Conservation (phyloP, 2,113 vertebrate genomes). For the Crotalus tigris region DNA sequence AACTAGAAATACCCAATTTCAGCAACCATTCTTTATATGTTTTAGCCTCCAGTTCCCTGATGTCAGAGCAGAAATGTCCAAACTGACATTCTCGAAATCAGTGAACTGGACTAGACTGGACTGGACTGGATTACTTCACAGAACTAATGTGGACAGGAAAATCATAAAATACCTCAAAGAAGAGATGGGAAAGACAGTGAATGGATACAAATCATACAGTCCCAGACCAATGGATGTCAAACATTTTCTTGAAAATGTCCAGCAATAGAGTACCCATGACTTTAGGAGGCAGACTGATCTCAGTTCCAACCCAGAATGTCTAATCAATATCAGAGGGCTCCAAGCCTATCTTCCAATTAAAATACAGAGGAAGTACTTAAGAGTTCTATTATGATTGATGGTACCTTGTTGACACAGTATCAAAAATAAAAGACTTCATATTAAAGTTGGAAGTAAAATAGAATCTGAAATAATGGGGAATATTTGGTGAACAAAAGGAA, state of each 20-base stretch:
- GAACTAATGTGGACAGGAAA: neutral
- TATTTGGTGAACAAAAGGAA: neutral
- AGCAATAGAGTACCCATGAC: neutral
- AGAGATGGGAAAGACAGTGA: neutral
- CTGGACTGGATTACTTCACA: neutral
- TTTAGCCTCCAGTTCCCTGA: no score
- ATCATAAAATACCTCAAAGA: neutral
- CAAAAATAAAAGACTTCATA: neutral
- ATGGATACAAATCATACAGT: neutral
- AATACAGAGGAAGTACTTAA: neutral
- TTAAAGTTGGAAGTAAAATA: neutral
- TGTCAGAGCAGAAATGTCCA: neutral
- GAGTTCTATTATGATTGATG: neutral
- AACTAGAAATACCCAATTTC: no score
- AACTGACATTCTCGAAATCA: neutral
- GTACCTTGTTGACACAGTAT: neutral
- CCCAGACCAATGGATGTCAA: neutral
- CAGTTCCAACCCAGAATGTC: neutral
- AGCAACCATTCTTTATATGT: no score
- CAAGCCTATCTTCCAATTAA: neutral
- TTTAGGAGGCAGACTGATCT: neutral
- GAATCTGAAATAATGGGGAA: neutral
- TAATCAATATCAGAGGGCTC: neutral
- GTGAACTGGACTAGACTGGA: neutral
- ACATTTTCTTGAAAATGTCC: neutral